phyloP scores from a whole-genome alignment of 2,888 invertebrate species.

The Drosophila mercatorum region DNA sequence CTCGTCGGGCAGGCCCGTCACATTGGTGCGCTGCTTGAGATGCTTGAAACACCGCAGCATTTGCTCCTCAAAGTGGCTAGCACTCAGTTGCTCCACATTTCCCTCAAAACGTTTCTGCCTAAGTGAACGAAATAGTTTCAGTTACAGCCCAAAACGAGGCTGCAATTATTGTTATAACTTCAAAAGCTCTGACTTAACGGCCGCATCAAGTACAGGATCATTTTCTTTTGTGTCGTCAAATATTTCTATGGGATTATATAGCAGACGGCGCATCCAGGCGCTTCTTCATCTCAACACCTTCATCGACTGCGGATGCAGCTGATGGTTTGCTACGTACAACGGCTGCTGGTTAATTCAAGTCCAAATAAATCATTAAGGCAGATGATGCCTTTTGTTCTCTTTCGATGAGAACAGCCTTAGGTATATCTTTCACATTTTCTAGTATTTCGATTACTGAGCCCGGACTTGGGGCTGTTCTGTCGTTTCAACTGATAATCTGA shows the following conservation, averaged over 20 bases:
- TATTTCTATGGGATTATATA: not conserved
- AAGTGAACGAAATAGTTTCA: not conserved
- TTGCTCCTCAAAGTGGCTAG: not conserved
- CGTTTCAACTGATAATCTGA: not conserved
- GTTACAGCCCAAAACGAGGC: not conserved
- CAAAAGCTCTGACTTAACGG: not conserved
- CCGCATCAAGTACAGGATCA: no score
- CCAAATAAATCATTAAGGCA: not conserved
- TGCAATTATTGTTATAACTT: no score
- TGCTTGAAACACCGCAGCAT: not conserved
- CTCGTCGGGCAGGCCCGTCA: not conserved
- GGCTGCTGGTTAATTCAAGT: not conserved
- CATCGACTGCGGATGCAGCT: not conserved
- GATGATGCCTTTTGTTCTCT: not conserved
- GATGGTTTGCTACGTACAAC: not conserved
- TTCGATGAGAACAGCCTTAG: no score
- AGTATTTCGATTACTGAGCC: no score
- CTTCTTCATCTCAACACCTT: not conserved
- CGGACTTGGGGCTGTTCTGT: not conserved
- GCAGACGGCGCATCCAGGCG: not conserved
- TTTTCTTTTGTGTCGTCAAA: not conserved
- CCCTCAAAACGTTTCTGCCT: not conserved
- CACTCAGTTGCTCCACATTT: conserved; percentile 4
- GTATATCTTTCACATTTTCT: not conserved
- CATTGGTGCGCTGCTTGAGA: not conserved